A percentile compares a stretch with the other conserved stretches of the same genome.
These are phyloP conservation scores for Congeria kusceri DNA, from an alignment of 2,888 invertebrate species.

Conservation along the genomic window DNA sequence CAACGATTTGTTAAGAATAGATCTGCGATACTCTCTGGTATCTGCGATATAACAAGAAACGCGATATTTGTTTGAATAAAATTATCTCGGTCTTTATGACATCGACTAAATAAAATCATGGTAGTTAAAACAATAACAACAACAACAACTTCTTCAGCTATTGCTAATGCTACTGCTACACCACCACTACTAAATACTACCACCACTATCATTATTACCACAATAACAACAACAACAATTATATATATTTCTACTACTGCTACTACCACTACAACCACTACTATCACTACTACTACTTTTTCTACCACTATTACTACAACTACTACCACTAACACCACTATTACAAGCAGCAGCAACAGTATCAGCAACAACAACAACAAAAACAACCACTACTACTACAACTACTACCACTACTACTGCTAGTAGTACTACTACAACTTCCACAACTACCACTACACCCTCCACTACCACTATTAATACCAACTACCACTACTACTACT, in stretches of 20 bases:
- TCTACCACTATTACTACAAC: slow-evolving; percentile 1
- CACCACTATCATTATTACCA: background rate
- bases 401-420: background rate
- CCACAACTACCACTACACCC: background rate
- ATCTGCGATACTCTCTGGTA: too few relatives aligned
- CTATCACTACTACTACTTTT: slow-evolving; percentile 2
- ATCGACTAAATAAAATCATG: too few relatives aligned
- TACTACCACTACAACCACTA: slow-evolving; percentile 1
- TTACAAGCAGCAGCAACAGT: background rate
- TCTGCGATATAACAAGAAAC: too few relatives aligned
- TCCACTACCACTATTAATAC: background rate
- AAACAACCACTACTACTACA: background rate
- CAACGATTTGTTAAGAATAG: too few relatives aligned
- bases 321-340: background rate
- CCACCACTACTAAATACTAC: background rate
- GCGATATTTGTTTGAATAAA: too few relatives aligned
- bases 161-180: background rate
- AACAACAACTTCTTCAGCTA: background rate
- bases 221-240: background rate
- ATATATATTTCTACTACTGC: background rate
- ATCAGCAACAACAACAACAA: background rate
- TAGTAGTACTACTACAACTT: background rate
- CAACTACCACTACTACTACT: background rate
- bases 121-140: too few relatives aligned
- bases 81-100: too few relatives aligned